Conservation (phyloP, 2,888 invertebrate species). For the Drosophila algonquin region DNA sequence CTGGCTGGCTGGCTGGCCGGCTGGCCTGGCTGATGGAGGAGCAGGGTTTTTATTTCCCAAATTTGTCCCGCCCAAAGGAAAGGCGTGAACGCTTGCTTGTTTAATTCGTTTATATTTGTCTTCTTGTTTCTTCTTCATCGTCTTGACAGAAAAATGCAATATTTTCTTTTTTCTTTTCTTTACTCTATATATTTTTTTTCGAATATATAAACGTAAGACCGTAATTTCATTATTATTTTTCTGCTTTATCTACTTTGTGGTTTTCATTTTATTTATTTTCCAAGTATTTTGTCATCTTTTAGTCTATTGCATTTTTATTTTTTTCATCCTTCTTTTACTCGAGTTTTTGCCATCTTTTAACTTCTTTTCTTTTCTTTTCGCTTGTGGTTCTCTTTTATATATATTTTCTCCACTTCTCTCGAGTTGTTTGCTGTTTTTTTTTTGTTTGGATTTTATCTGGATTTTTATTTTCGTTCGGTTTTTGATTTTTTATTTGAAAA, state of each 20-base stretch:
- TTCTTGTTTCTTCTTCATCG: slow-evolving; percentile 58
- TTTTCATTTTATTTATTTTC: slow-evolving; percentile 45
- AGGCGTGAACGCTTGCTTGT: slow-evolving; percentile 71
- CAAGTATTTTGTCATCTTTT: slow-evolving; percentile 47
- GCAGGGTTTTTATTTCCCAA: slow-evolving; percentile 29
- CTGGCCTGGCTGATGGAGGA: background rate
- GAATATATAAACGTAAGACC: slow-evolving; percentile 46
- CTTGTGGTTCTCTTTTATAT: slow-evolving; percentile 47
- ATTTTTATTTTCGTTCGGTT: background rate
- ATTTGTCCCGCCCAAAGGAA: slow-evolving; percentile 75
- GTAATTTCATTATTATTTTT: slow-evolving; percentile 55
- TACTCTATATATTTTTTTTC: slow-evolving; percentile 58
- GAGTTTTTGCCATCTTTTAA: slow-evolving; percentile 58
- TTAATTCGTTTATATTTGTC: slow-evolving; percentile 76
- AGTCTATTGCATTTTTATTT: slow-evolving; percentile 31
- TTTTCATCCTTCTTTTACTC: slow-evolving; percentile 59
- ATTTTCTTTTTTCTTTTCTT: slow-evolving; percentile 51
- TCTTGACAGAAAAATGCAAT: slow-evolving; percentile 61
- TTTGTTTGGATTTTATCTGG: slow-evolving; percentile 26
- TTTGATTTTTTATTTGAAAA: slow-evolving; percentile 62
- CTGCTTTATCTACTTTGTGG: slow-evolving; percentile 51
- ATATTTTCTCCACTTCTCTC: slow-evolving; percentile 58
- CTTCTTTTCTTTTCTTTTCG: slow-evolving; percentile 48
- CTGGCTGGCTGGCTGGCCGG: slow-evolving; percentile 6
- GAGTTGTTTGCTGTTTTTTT: slow-evolving; percentile 52